Conservation (phyloP, 2,113 vertebrate genomes). For the Eonycteris spelaea region DNA sequence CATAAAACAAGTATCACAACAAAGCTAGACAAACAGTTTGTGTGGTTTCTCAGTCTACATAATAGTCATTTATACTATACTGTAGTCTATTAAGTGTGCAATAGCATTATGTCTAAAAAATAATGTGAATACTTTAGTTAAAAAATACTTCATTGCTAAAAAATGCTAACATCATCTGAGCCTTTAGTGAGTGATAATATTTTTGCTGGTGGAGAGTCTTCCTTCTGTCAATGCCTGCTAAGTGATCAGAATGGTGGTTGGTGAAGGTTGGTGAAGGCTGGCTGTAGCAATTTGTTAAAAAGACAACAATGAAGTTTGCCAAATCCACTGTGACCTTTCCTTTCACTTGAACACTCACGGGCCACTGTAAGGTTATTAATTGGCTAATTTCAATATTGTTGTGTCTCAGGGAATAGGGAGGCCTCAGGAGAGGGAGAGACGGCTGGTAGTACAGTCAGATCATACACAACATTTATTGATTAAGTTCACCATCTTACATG, state of each 20-base stretch:
- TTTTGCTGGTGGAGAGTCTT: background rate
- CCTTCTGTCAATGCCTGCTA: background rate
- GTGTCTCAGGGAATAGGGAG: background rate
- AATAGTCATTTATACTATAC: background rate
- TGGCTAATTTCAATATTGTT: background rate
- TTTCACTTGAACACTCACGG: background rate
- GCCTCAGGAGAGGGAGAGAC: background rate
- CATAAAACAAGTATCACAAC: background rate
- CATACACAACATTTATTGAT: background rate
- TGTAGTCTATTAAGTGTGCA: background rate
- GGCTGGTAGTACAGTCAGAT: background rate
- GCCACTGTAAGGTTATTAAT: background rate
- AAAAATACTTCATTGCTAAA: background rate
- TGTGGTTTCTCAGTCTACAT: background rate
- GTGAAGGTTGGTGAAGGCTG: background rate
- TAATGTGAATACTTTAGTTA: background rate
- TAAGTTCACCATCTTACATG: background rate
- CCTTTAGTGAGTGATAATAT: background rate
- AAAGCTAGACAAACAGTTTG: background rate
- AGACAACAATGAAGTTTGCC: too few relatives aligned
- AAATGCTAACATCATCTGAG: background rate
- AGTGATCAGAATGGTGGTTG: background rate
- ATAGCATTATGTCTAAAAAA: background rate
- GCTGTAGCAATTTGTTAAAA: background rate
- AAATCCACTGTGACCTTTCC: background rate